Evolutionary conservation across 2,888 invertebrate genomes (phyloP), one percentile per base, ranked within the genome.

Genomic region (Lochmaea crataegi): DNA sequence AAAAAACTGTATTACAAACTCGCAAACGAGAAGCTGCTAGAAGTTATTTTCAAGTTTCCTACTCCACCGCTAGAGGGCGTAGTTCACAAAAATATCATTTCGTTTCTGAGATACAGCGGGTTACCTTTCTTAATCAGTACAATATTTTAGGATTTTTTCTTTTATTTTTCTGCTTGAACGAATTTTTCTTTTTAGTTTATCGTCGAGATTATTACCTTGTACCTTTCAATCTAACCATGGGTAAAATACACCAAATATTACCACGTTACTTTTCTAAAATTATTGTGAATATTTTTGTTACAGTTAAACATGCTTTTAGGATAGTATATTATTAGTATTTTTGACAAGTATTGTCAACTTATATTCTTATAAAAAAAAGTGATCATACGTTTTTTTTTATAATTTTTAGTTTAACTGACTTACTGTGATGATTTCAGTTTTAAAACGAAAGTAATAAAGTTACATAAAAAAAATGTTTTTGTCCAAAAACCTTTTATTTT

Each of bases 341-440:
- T 48, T 48, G 48, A 48, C 48, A 48, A 14, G 6, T 48, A 53
- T 16, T 10, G 18, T 53, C 53, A 18, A 53, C 53, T 18, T 53
- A 53, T 53, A 53, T 53, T 53, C 53, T 53, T 53, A 53, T n/a
- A n/a, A 53, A 53, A 6, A 53, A 53, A 53, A 53, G 18, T 53
- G 18, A 53, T 53, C 16, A 32, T 65, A 32, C 10, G n/a, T 63
- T 22, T 64, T 45, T 45, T 65, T 32, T 16, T 63, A 26, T 32
- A 65, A 41, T 65, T 65, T 38, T 26, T 56, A 65, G 38, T 65
- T 65, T 41, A 16, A 65, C 65, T 41, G 65, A 56, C 38, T 56
- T 65, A 22, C 38, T 65, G 56, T 65, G 65, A 65, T 65, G 16
- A 65, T 65, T 56, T 56, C 65, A 65, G 56, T 65, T 65, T 56